Evolutionary conservation across 2,797 vertebrate species (phyloP).

Genomic region (Merluccius polli): DNA sequence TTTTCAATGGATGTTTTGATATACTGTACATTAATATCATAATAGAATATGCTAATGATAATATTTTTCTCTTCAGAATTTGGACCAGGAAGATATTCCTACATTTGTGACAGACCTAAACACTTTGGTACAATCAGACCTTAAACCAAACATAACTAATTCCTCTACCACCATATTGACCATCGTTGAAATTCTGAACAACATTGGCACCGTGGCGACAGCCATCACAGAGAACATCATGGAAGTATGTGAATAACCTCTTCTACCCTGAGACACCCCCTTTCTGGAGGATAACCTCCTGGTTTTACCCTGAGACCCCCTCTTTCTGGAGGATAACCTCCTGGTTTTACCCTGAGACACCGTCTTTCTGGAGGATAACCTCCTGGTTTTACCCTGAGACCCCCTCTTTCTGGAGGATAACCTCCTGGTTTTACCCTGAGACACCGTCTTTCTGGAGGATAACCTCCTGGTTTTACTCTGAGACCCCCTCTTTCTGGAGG

Average conservation of each 20-base stretch:
- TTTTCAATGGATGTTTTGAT: background rate
- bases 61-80: conserved; percentile 37
- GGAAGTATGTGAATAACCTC: conserved; percentile 16
- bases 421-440: too few species aligned
- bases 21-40: background rate
- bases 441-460: too few species aligned
- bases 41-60: background rate
- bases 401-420: too few species aligned
- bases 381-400: too few species aligned
- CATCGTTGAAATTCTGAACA: conserved; percentile 70
- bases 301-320: too few species aligned
- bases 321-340: too few species aligned
- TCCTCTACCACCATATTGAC: conserved; percentile 68
- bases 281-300: too few species aligned
- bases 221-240: conserved; percentile 28
- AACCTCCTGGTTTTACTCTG: too few species aligned
- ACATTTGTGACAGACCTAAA: conserved; percentile 51
- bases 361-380: too few species aligned
- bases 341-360: too few species aligned
- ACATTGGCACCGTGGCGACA: conserved; percentile 55
- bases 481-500: too few species aligned
- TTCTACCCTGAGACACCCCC: too few species aligned
- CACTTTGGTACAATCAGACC: accelerated
- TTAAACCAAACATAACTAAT: conserved; percentile 19
- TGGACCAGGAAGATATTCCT: conserved; percentile 33